These are phyloP conservation scores for Perca schrenkii DNA, from an alignment of 2,113 vertebrate species.

Conservation along the genomic window DNA sequence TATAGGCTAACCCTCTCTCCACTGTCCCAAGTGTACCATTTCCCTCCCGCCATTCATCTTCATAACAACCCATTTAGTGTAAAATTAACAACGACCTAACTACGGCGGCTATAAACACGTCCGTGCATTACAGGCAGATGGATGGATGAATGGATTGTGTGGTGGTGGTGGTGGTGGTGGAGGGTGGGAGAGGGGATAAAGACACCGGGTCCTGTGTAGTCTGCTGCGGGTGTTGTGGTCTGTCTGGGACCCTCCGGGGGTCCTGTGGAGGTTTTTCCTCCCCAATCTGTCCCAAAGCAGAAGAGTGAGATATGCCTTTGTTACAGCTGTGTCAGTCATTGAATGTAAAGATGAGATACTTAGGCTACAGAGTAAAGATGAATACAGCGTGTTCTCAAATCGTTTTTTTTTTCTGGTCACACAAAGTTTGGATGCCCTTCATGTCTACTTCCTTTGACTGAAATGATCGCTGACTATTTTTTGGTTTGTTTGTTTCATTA, in stretches of 20 bases:
- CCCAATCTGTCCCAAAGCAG: no score
- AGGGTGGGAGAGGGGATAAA: not conserved
- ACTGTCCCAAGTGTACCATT: conserved; percentile 78
- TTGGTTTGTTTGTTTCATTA: no score
- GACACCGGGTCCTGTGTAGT: not conserved
- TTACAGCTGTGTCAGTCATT: no score
- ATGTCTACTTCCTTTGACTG: no score
- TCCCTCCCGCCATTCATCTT: conserved; percentile 80
- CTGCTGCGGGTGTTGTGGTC: conserved; percentile 7
- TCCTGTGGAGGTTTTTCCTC: not conserved
- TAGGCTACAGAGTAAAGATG: no score
- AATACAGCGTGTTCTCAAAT: no score
- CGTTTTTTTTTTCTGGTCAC: no score
- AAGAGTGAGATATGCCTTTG: no score
- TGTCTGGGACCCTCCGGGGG: conserved; percentile 12
- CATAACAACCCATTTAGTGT: conserved; percentile 85
- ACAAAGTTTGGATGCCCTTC: no score
- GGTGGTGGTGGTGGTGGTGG: conserved; percentile 1
- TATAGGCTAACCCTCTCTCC: conserved; percentile 45
- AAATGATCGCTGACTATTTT: no score
- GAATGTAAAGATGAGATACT: no score
- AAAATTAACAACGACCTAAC: conserved; percentile 88
- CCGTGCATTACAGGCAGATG: conserved; percentile 79
- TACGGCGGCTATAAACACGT: conserved; percentile 81
- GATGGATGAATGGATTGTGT: conserved; percentile 13